These are phyloP conservation scores for Sinosuthora webbiana DNA, from an alignment of 2,113 vertebrate genomes.

Conservation along the genomic window DNA sequence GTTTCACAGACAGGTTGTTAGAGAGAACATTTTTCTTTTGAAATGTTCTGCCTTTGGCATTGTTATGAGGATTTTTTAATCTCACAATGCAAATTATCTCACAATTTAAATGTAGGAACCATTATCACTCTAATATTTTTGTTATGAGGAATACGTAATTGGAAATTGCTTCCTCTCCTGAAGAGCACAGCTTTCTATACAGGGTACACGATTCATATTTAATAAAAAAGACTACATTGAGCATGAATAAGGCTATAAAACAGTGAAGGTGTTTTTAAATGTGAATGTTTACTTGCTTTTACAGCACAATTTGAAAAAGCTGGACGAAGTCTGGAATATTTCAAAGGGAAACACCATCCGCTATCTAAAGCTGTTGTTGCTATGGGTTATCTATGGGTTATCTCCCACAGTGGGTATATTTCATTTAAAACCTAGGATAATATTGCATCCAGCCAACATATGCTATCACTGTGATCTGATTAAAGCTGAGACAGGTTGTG, in stretches of 20 bases:
- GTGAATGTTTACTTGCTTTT: not conserved
- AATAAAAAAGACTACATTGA: not conserved
- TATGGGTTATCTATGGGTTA: not conserved
- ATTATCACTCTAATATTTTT: not conserved
- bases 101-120: not conserved
- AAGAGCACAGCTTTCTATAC: not conserved
- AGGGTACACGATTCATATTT: not conserved
- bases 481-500: not conserved
- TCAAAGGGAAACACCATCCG: not conserved
- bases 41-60: not conserved
- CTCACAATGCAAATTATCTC: not conserved
- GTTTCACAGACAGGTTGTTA: not conserved
- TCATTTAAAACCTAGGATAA: not conserved
- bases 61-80: not conserved
- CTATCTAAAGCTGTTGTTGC: not conserved
- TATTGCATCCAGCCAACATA: not conserved
- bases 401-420: not conserved
- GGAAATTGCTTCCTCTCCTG: not conserved
- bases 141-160: not conserved
- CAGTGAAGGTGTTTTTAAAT: not conserved
- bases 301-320: not conserved
- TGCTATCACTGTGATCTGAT: not conserved
- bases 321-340: not conserved
- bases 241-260: not conserved
- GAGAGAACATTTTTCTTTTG: not conserved